A percentile compares a stretch with the other conserved stretches of the same genome.
These are phyloP conservation scores for Diplolepis rosae DNA, from an alignment of 2,888 invertebrate species.

Conservation along the genomic window DNA sequence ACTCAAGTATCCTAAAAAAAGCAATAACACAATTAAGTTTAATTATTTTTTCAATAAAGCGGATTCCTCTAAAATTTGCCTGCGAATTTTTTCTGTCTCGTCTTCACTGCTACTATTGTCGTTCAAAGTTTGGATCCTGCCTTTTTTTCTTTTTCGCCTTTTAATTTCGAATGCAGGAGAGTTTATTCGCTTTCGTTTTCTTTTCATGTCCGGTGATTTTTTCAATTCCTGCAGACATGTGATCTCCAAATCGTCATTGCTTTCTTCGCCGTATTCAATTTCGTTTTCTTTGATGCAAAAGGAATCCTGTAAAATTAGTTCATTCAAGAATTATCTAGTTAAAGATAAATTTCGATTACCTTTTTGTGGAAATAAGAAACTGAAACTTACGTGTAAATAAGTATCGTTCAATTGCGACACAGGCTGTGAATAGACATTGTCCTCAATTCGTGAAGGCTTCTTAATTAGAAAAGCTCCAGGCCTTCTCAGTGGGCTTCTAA, in stretches of 20 bases:
- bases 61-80: conserved; percentile 29
- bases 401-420: conserved; percentile 49
- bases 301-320: conserved; percentile 36
- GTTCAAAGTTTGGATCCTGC: not conserved
- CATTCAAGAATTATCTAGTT: not conserved
- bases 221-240: conserved; percentile 7
- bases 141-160: conserved; percentile 20
- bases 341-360: not conserved
- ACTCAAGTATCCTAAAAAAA: no score
- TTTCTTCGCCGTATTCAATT: conserved; percentile 18
- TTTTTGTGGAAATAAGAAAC: not conserved
- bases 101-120: conserved; percentile 37
- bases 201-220: not conserved
- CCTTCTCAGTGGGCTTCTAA: conserved; percentile 71
- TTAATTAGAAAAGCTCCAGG: conserved; percentile 27
- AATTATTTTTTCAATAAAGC: not conserved
- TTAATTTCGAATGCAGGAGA: not conserved
- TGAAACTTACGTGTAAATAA: conserved; percentile 63
- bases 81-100: conserved; percentile 34
- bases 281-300: conserved; percentile 40
- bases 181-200: conserved; percentile 30
- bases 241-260: not conserved
- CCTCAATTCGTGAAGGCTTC: not conserved
- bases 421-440: conserved; percentile 51
- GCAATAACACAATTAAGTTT: not conserved